Percentiles rank a stretch among this genome's conserved stretches.
phyloP scores from a whole-genome alignment of 1,140 invertebrate genomes.

The Achatina immaculata region DNA sequence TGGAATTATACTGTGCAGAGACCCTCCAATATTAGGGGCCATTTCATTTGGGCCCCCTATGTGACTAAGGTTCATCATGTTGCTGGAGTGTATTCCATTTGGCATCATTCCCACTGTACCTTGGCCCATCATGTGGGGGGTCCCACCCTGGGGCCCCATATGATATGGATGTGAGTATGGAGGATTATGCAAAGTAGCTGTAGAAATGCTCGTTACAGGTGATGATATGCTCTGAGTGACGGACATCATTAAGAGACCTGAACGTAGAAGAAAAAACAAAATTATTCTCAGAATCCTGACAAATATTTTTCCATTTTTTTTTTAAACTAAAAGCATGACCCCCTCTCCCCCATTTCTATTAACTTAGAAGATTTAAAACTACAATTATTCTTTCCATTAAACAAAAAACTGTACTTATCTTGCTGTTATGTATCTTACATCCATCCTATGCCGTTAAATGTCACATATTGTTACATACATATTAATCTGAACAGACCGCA shows the following conservation, averaged over 20 bases:
- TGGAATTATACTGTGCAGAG: constrained; percentile 11
- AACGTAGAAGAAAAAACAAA: constrained; percentile 7
- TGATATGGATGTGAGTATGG: constrained; percentile 26
- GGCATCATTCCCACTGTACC: constrained; percentile 36
- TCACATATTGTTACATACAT: too few species aligned
- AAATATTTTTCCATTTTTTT: too few species aligned
- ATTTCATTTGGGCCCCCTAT: constrained; percentile 29
- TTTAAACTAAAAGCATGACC: too few species aligned
- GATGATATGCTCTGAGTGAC: constrained; percentile 68
- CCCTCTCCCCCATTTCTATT: too few species aligned
- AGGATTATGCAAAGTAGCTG: constrained; percentile 40
- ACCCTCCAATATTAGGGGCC: constrained; percentile 7
- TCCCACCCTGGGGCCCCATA: constrained; percentile 38
- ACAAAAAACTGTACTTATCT: too few species aligned
- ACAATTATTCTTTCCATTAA: too few species aligned
- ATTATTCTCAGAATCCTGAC: too few species aligned
- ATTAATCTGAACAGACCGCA: too few species aligned
- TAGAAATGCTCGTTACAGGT: constrained; percentile 57
- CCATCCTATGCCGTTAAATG: too few species aligned
- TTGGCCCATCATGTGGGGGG: constrained; percentile 35
- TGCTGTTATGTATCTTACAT: too few species aligned
- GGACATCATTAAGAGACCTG: constrained; percentile 52
- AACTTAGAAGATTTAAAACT: too few species aligned
- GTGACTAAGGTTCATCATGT: constrained; percentile 25
- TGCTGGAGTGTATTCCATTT: constrained; percentile 30